These are phyloP conservation scores for Mastomys coucha DNA, from an alignment of 2,113 vertebrate genomes.

Conservation along the genomic window DNA sequence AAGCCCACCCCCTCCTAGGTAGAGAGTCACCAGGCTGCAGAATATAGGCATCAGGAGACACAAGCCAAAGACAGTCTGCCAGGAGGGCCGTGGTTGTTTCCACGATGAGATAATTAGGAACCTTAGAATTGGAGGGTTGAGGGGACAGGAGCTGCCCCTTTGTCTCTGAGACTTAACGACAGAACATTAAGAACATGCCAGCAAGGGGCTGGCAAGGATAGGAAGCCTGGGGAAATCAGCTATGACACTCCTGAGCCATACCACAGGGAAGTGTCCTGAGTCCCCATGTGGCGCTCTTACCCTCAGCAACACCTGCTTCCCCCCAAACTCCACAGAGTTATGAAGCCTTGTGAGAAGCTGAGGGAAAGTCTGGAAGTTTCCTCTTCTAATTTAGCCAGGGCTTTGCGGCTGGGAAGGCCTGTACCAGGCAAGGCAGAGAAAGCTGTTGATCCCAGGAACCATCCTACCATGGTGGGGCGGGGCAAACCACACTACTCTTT, in stretches of 20 bases:
- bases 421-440: neutral
- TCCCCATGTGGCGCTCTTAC: neutral
- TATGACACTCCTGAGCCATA: neutral
- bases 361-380: neutral
- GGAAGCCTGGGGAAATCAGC: neutral
- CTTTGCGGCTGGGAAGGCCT: neutral
- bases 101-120: neutral
- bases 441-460: neutral
- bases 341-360: neutral
- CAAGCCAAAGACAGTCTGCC: neutral
- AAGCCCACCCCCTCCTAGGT: neutral
- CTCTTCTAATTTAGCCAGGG: neutral
- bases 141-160: neutral
- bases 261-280: neutral
- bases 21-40: neutral
- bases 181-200: neutral
- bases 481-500: neutral
- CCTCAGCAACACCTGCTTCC: neutral
- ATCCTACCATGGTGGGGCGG: neutral
- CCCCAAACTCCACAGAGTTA: neutral
- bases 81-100: neutral
- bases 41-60: neutral
- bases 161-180: neutral
- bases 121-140: neutral
- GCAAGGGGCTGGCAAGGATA: neutral